These are phyloP conservation scores for Lonchura striata DNA, from an alignment of 2,113 vertebrate genomes.

Conservation along the genomic window DNA sequence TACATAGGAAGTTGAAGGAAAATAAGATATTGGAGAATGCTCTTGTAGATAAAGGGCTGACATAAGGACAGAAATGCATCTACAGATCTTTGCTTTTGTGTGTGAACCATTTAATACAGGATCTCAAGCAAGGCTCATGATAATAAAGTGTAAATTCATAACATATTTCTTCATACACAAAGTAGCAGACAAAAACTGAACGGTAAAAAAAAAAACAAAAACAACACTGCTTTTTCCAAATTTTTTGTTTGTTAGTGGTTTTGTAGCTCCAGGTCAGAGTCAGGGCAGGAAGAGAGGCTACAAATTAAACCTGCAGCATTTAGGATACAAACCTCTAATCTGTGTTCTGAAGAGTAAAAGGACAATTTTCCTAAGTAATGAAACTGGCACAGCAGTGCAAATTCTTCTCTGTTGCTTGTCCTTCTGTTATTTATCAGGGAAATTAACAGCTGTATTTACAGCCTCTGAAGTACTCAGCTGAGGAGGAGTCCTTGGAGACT, in stretches of 20 bases:
- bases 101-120: background rate
- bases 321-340: background rate
- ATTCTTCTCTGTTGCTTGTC: background rate
- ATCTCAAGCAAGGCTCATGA: background rate
- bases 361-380: background rate
- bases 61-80: background rate
- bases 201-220: background rate
- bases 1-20: background rate
- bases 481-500: background rate
- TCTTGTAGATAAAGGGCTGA: background rate
- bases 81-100: background rate
- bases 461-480: background rate
- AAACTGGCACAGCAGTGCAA: background rate
- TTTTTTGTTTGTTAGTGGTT: background rate
- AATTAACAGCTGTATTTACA: conserved; percentile 23
- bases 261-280: background rate
- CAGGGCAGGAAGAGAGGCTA: background rate
- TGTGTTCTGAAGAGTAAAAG: background rate
- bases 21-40: background rate
- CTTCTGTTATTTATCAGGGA: conserved; percentile 33
- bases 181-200: background rate
- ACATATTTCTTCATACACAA: background rate
- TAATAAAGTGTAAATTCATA: background rate
- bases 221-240: background rate
- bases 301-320: background rate